phyloP scores from a whole-genome alignment of 2,888 invertebrate species.

The Yponomeuta malinellus region DNA sequence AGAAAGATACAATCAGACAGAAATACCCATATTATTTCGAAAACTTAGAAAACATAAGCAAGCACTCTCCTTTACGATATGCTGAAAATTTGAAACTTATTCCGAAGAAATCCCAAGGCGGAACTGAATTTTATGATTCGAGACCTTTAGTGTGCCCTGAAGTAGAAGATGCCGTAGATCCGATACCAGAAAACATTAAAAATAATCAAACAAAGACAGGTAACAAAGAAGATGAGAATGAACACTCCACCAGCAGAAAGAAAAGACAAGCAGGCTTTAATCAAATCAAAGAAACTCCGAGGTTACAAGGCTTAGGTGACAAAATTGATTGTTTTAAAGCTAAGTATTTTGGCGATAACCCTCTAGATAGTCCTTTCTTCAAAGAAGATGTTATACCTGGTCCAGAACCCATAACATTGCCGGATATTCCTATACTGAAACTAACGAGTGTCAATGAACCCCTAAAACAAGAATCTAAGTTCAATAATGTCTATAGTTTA shows the following conservation, averaged over 20 bases:
- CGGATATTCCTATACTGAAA: conserved; percentile 34
- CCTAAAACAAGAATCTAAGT: conserved; percentile 21
- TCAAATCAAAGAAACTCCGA: conserved; percentile 50
- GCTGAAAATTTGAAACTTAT: conserved; percentile 78
- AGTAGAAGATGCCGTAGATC: conserved; percentile 70
- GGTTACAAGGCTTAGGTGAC: conserved; percentile 80
- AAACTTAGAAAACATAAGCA: conserved; percentile 47
- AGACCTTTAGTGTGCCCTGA: conserved; percentile 71
- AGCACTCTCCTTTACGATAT: conserved; percentile 79
- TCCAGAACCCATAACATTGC: conserved; percentile 56
- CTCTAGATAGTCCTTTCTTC: conserved; percentile 85
- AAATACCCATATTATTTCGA: conserved; percentile 82
- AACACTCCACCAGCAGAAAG: conserved; percentile 31
- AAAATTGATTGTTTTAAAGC: conserved; percentile 84
- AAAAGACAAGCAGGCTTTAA: conserved; percentile 35
- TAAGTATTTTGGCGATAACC: conserved; percentile 85
- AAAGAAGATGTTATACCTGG: conserved; percentile 69
- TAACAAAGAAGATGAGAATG: conserved; percentile 37
- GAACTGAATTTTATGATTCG: conserved; percentile 83
- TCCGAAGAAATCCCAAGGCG: conserved; percentile 79
- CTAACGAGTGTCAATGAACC: conserved; percentile 24
- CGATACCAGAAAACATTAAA: conserved; percentile 70
- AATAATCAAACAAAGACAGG: conserved; percentile 37
- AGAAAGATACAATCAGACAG: conserved; percentile 29
- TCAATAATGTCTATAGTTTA: conserved; percentile 14